Base-by-base conservation (phyloP, 2,113 vertebrate genomes). In the Helogale parvula region DNA sequence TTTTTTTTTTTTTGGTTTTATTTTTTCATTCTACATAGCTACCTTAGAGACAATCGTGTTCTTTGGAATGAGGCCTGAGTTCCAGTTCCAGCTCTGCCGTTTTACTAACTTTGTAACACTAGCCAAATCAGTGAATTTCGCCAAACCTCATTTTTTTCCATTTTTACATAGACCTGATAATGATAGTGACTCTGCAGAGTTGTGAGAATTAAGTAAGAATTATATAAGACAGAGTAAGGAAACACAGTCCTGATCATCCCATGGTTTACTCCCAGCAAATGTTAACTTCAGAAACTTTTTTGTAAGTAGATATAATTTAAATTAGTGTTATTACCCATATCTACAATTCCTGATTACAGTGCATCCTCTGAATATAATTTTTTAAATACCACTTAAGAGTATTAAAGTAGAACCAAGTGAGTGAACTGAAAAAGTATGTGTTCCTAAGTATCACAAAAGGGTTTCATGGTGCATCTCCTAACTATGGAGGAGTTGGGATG, bases 31-130 rank as follows among this genome's bases (percentile, higher is more conserved):
- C 68, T 57, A 25, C 27, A 27, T 93, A 27, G 17, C 72, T 57
- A 65, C 16, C 23, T 72, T 91, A 92, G 45, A 77, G n/a, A 97
- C 54, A 94, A 83, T 88, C 19, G 4, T 88, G 63, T 35, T 88
- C 74, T 94, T 93, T 93, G 82, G 35, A 93, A 47, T 92, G 41
- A 80, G 72, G 27, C 65, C 7, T 93, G 68, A 23, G 27, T 88
- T 98, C 52, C 89, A 23, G n/a, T 86, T 94, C 35, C 72, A 84
- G n/a, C 15, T 94, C 7, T 90, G 8, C 38, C 12, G 31, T 77
- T 93, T 91, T 94, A 93, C 85, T 96, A 77, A 90, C 57, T 97
- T 94, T 90, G 33, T 89, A 88, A 65, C 45, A 54, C 35, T 92
- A 87, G 47, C 29, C 74, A 84, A 83, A 95, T 83, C 77, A 90